Conservation (phyloP, 2,888 invertebrate species). For the Galerucella calmariensis region DNA sequence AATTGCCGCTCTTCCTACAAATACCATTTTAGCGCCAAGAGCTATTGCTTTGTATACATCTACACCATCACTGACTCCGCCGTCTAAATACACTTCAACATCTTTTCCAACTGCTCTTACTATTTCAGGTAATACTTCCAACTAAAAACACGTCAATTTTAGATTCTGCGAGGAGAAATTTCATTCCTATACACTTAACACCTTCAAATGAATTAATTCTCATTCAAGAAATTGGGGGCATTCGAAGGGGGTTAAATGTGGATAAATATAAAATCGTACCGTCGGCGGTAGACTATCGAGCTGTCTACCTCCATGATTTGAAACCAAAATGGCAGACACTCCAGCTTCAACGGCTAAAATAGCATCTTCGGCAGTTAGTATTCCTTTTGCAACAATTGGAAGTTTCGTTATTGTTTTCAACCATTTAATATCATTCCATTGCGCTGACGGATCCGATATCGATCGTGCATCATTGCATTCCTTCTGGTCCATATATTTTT, state of each 20-base stretch:
- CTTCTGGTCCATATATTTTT: slow-evolving; percentile 3
- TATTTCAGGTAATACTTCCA: slow-evolving; percentile 86
- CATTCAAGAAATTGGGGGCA: too few relatives aligned
- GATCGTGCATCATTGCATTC: background rate
- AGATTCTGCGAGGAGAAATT: too few relatives aligned
- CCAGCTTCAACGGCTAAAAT: slow-evolving; percentile 78
- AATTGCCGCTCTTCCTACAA: slow-evolving; percentile 85
- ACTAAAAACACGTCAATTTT: slow-evolving; percentile 65
- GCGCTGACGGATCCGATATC: slow-evolving; percentile 79
- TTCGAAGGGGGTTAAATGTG: too few relatives aligned
- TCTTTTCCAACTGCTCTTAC: slow-evolving; percentile 76
- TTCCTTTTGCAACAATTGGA: slow-evolving; percentile 88
- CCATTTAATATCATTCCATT: slow-evolving; percentile 92
- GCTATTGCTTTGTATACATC: slow-evolving; percentile 93
- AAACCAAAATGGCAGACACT: slow-evolving; percentile 85
- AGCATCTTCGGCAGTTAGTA: slow-evolving; percentile 83
- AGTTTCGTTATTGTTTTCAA: slow-evolving; percentile 80
- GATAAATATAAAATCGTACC: slow-evolving; percentile 62
- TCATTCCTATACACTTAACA: too few relatives aligned
- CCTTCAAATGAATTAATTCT: too few relatives aligned
- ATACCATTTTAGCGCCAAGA: slow-evolving; percentile 90
- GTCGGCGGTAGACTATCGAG: slow-evolving; percentile 85
- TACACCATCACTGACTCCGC: slow-evolving; percentile 85
- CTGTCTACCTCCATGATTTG: slow-evolving; percentile 94
- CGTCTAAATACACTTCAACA: slow-evolving; percentile 86